Evolutionary conservation across 2,113 vertebrate genomes (phyloP).

Genomic region (Cheirogaleus medius): DNA sequence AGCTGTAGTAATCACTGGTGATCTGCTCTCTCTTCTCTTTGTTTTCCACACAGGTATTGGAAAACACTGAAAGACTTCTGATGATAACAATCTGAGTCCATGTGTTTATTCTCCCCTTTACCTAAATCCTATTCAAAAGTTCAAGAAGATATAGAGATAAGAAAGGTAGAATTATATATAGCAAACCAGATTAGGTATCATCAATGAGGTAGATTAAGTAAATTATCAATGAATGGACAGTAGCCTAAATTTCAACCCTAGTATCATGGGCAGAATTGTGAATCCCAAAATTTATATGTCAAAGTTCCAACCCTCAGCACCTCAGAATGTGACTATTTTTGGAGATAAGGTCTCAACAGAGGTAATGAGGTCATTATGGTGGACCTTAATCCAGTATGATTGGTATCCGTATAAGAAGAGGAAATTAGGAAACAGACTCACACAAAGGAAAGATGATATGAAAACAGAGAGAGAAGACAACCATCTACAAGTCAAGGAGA

Average conservation of each 20-base stretch:
- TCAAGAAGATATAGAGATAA: neutral
- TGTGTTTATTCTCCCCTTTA: neutral
- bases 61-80: neutral
- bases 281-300: neutral
- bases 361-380: neutral
- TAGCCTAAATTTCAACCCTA: neutral
- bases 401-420: neutral
- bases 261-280: neutral
- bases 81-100: neutral
- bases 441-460: neutral
- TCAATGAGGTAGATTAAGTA: neutral
- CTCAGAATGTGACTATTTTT: neutral
- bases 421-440: neutral
- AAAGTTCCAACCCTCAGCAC: neutral
- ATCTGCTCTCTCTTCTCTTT: neutral
- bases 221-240: neutral
- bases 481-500: neutral
- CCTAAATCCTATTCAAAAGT: neutral
- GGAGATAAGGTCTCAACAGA: neutral
- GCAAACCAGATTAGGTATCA: neutral
- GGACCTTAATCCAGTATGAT: neutral
- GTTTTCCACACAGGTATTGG: neutral
- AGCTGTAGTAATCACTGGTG: neutral
- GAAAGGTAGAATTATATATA: neutral
- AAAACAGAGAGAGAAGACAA: neutral